phyloP scores from a whole-genome alignment of 2,797 vertebrate species.

The Allobates femoralis region DNA sequence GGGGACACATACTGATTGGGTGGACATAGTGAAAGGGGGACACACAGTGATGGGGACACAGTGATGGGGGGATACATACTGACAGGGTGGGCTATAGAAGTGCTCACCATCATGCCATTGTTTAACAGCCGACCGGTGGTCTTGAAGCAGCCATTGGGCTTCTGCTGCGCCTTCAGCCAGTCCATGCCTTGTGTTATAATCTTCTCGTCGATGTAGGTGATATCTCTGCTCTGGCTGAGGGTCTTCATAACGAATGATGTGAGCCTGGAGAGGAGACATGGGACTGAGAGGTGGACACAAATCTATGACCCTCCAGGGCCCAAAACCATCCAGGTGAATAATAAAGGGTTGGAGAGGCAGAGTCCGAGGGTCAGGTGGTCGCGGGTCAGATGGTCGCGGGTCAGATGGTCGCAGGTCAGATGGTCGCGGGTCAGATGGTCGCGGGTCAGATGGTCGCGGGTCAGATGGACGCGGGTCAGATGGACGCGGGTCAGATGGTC shows the following conservation, averaged over 20 bases:
- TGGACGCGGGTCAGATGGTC: too few species aligned
- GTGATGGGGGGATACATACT: too few species aligned
- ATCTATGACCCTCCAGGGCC: neutral
- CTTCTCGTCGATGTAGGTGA: neutral
- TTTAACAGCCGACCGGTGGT: constrained; percentile 20
- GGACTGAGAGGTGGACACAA: neutral
- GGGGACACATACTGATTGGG: too few species aligned
- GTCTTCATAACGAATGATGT: constrained; percentile 36
- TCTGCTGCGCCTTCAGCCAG: constrained; percentile 38
- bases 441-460: too few species aligned
- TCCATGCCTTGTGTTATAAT: neutral
- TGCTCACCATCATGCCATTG: constrained; percentile 31
- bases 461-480: too few species aligned
- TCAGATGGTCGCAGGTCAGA: too few species aligned
- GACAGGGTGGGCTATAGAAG: neutral
- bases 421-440: too few species aligned
- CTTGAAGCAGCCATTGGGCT: constrained; percentile 20
- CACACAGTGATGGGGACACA: too few species aligned
- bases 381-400: too few species aligned
- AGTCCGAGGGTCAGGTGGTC: neutral
- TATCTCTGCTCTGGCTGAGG: neutral
- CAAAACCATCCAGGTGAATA: neutral
- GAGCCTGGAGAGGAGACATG: constrained; percentile 18
- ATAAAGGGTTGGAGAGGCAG: too few species aligned
- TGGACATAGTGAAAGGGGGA: too few species aligned